phyloP scores from a whole-genome alignment of 2,113 vertebrate genomes.

The Platycercus adscitus region DNA sequence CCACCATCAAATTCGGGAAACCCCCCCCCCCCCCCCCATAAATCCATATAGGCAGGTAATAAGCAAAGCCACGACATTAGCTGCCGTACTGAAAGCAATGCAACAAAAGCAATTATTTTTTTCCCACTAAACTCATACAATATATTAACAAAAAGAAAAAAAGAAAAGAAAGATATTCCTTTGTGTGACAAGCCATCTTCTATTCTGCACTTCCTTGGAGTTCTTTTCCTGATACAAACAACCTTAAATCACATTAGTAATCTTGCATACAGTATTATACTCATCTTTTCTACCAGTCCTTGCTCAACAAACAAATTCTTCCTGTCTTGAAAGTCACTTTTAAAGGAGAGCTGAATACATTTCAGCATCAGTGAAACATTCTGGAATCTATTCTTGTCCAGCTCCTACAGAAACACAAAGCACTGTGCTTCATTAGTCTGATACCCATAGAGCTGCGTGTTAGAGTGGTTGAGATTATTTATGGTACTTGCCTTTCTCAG shows the following conservation, averaged over 20 bases:
- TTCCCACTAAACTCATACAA: rapidly evolving
- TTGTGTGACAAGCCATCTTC: background rate
- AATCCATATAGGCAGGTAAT: background rate
- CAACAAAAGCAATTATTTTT: background rate
- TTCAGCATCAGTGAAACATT: slow-evolving; percentile 77
- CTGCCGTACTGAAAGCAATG: background rate
- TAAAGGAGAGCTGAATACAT: slow-evolving; percentile 76
- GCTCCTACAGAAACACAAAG: slow-evolving; percentile 69
- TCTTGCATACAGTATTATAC: slow-evolving; percentile 24
- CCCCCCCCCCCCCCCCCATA: background rate
- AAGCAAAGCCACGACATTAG: background rate
- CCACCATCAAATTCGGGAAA: no score
- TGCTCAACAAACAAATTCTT: slow-evolving; percentile 73
- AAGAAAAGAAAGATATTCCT: background rate
- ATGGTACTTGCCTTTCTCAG: slow-evolving; percentile 66
- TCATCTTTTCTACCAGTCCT: slow-evolving; percentile 84
- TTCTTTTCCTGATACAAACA: background rate
- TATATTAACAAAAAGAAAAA: background rate
- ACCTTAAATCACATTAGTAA: background rate
- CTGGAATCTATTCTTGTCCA: slow-evolving; percentile 79
- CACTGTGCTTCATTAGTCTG: background rate
- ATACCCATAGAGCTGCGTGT: rapidly evolving
- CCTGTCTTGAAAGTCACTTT: slow-evolving; percentile 48
- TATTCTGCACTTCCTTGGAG: background rate
- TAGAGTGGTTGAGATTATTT: background rate